Conservation (phyloP, 2,797 vertebrate genomes). For the Myotis pilosus region DNA sequence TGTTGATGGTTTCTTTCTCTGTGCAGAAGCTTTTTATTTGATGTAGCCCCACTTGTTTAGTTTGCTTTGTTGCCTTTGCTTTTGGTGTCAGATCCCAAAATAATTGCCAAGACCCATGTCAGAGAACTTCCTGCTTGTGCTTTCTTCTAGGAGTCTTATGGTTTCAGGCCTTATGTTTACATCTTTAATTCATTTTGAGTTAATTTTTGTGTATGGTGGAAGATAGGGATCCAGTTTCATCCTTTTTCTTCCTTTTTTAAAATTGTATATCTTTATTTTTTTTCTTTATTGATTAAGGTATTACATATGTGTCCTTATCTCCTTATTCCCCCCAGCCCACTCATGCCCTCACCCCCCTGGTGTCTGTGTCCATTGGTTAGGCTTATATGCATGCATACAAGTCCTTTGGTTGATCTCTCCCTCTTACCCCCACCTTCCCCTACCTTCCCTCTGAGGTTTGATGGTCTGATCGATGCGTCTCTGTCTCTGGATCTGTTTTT, state of each 20-base stretch:
- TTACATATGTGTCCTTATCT: too few species aligned
- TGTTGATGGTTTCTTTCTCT: background rate
- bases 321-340: too few species aligned
- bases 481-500: too few species aligned
- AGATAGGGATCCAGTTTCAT: background rate
- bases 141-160: background rate
- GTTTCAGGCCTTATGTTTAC: background rate
- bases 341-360: too few species aligned
- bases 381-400: too few species aligned
- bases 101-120: background rate
- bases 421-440: too few species aligned
- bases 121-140: background rate
- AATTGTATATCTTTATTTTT: too few species aligned
- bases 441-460: too few species aligned
- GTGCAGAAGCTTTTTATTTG: background rate
- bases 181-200: background rate
- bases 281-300: too few species aligned
- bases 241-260: background rate
- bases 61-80: background rate
- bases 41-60: background rate
- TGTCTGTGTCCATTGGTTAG: too few species aligned
- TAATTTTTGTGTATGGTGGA: background rate
- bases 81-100: background rate
- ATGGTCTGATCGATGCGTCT: too few species aligned
- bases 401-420: too few species aligned